Conservation (phyloP, 2,888 invertebrate species). For the Cremastinae sp. region DNA sequence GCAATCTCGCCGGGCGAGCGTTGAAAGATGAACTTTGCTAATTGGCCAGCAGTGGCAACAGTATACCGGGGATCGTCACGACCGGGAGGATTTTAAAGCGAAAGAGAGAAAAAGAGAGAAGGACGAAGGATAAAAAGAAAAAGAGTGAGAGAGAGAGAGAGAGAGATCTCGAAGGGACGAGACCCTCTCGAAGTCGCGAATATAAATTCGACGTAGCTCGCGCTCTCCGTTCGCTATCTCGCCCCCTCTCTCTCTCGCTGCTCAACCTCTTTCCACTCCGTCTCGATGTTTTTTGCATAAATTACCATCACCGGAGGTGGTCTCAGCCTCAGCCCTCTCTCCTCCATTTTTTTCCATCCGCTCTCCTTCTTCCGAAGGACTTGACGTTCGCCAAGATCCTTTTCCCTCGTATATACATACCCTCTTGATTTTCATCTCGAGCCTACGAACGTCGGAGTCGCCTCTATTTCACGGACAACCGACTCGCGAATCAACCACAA, state of each 20-base stretch:
- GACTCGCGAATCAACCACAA: too few species aligned
- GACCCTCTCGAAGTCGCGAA: slow-evolving; percentile 54
- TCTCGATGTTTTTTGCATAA: slow-evolving; percentile 59
- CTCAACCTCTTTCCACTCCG: slow-evolving; percentile 32
- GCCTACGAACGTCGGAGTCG: too few species aligned
- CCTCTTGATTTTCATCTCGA: slow-evolving; percentile 11
- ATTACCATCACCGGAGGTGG: slow-evolving; percentile 58
- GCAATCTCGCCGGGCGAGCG: slow-evolving; percentile 7
- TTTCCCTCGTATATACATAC: not conserved
- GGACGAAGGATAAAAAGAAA: slow-evolving; percentile 2
- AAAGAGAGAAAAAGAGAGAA: not conserved
- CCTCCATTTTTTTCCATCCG: not conserved
- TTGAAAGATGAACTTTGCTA: slow-evolving; percentile 59
- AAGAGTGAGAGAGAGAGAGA: not conserved
- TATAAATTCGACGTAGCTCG: slow-evolving; percentile 51
- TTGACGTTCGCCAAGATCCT: slow-evolving; percentile 3
- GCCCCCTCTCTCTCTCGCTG: not conserved
- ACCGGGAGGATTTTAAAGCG: not conserved
- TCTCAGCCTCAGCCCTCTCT: slow-evolving; percentile 16
- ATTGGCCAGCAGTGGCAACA: slow-evolving; percentile 52
- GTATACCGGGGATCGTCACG: slow-evolving; percentile 42
- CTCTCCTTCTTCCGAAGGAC: not conserved
- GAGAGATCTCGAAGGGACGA: slow-evolving; percentile 38
- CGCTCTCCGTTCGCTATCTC: not conserved
- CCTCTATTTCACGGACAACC: too few species aligned